Evolutionary conservation across 2,797 vertebrate genomes (phyloP), one percentile per base, ranked within the genome.

Genomic region (Paedocypris micromegethes): DNA sequence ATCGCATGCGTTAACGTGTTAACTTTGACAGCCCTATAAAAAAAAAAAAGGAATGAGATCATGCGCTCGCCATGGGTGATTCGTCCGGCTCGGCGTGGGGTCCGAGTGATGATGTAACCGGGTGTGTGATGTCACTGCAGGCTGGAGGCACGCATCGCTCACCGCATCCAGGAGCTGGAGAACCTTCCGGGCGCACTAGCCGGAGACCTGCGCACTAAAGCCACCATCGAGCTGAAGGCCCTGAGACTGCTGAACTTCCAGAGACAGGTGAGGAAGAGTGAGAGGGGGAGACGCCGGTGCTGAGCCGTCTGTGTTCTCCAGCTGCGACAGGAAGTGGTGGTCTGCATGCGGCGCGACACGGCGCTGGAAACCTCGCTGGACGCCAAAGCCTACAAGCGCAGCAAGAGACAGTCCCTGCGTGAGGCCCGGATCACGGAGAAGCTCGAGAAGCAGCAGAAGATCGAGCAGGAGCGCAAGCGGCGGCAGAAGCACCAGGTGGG

Each of bases 391-490:
- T 94, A 94, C 81, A 94, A 94, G 75, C 90, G 93, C 65, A 93
- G 91, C 84, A 93, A 94, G 78, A 81, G 92, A 5, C 93, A 93
- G 82, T 93, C 91, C 0, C 72, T 93, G 2, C 88, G 93, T 0
- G 92, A 94, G 78, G 92, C 93, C 0, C 85, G 93, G 0, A 93
- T 94, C 84, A 94, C 92, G 0, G 93, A 94, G 86, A 94, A 94
- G 77, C 86, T 94, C 75, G 92, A 94, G 85, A 94, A 94, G 58
- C 93, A 94, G 81, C 93, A 94, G 83, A 94, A 93, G 87, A 93
- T 93, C 0, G 93, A 94, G 74, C 92, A 93, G 77, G 93, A 94
- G 38, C 82, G 92, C 6, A 93, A 93, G 41, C 90, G 93, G 0
- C 77, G 92, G 0, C 93, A 94, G 83, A 93, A 94, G 69, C 93